Base-by-base conservation (phyloP, 2,888 invertebrate species). In the Acanthosepion lycidas region DNA sequence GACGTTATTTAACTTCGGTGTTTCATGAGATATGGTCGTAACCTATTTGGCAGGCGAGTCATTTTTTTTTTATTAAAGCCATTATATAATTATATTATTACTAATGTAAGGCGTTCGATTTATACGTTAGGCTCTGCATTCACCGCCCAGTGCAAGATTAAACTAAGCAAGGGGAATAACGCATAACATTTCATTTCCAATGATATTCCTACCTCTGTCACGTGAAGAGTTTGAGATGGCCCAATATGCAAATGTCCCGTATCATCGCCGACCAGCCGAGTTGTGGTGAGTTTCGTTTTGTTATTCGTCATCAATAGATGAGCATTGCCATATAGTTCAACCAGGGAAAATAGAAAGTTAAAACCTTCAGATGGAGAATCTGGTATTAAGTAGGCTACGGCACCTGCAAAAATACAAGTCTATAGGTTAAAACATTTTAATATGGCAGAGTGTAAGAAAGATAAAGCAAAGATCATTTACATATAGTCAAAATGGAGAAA, bases 311-410 rank as follows among this genome's bases (percentile, higher is more conserved):
- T 95, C 20, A 96, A 95, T 64, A 96, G 95, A 91, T 96, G 96
- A 6, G 96, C 96, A 20, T 95, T 95, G 15, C 96, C 96, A 93
- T 96, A 96, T 33, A 96, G 49, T 94, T 96, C 96, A 92, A 96
- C 94, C 49, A 96, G 94, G 18, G 96, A 96, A 95, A 96, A 96
- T 18, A 95, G 95, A 94, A 95, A 96, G 26, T 94, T 94, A 94
- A 95, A 96, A 94, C 93, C 94, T 94, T 95, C 95, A 15, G 42
- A 93, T 9, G 95, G 94, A 20, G 96, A 95, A 12, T 78, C n/a
- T 78, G 78, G 78, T 23, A 95, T 48, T 18, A 96, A 95, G 94
- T 95, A 95, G 0, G 96, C 96, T 6, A 96, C 95, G 18, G 95
- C 96, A 78, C 96, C 96, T 96, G 94, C 23, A 95, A 94, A 0